Conservation (phyloP, 2,888 invertebrate species). For the Sclerodermus sp. region DNA sequence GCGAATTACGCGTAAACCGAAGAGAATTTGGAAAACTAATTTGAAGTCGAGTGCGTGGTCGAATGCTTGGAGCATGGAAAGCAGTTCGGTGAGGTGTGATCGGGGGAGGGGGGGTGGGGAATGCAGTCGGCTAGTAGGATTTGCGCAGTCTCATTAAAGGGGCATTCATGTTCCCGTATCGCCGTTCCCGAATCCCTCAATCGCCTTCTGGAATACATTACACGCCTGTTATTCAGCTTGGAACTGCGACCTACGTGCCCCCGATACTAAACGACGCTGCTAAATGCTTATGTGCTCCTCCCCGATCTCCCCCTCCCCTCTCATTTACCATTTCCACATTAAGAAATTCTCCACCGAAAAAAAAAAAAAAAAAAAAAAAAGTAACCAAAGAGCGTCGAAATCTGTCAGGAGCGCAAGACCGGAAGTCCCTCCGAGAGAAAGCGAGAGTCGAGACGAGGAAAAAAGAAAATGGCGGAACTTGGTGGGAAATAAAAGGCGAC, state of each 20-base stretch:
- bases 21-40: no score
- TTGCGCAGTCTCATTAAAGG: constrained; percentile 32
- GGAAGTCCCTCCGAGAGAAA: background rate
- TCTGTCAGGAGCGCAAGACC: no score
- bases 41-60: no score
- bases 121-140: no score
- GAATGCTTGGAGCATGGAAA: no score
- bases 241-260: constrained; percentile 23
- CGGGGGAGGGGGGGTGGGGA: no score
- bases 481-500: background rate
- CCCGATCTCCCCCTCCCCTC: constrained; percentile 1
- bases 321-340: background rate
- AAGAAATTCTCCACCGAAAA: background rate
- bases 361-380: background rate
- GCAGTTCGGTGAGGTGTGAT: no score
- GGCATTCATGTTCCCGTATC: constrained; percentile 37
- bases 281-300: constrained; percentile 7
- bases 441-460: no score
- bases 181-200: constrained; percentile 20
- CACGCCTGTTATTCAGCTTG: constrained; percentile 24
- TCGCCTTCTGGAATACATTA: constrained; percentile 36
- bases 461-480: background rate
- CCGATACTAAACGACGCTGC: constrained; percentile 12
- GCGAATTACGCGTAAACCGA: no score
- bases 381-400: background rate